Percentiles rank a stretch among this genome's conserved stretches.
Conservation (phyloP, 2,888 invertebrate species). For the Zhuqinia jingwanae region DNA sequence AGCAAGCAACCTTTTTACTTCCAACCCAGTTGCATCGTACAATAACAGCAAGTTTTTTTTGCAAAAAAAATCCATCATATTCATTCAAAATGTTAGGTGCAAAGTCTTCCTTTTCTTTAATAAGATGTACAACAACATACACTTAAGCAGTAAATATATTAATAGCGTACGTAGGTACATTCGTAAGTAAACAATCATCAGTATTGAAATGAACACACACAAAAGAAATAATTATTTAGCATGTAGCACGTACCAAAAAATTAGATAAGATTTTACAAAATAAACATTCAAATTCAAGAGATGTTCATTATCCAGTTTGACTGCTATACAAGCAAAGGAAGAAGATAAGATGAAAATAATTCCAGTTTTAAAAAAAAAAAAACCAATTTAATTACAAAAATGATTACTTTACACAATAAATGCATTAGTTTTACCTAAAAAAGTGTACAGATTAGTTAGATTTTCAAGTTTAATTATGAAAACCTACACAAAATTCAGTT, state of each 20-base stretch:
- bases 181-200: neutral
- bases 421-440: neutral
- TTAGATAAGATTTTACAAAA: neutral
- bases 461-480: no score
- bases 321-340: neutral
- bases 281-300: neutral
- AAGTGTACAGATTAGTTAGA: no score
- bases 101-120: no score
- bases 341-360: slow-evolving; percentile 6
- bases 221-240: neutral
- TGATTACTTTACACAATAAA: neutral
- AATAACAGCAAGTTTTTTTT: no score
- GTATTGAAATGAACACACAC: neutral
- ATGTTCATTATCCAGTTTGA: slow-evolving; percentile 39
- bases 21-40: no score
- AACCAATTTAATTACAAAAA: neutral
- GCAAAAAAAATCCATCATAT: no score
- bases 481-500: neutral
- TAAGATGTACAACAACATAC: no score
- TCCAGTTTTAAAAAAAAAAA: no score
- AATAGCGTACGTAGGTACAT: no score
- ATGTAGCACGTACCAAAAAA: neutral
- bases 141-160: no score
- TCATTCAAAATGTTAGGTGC: no score
- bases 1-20: no score